Conservation (phyloP, 2,113 vertebrate species). For the Gallinago media region DNA sequence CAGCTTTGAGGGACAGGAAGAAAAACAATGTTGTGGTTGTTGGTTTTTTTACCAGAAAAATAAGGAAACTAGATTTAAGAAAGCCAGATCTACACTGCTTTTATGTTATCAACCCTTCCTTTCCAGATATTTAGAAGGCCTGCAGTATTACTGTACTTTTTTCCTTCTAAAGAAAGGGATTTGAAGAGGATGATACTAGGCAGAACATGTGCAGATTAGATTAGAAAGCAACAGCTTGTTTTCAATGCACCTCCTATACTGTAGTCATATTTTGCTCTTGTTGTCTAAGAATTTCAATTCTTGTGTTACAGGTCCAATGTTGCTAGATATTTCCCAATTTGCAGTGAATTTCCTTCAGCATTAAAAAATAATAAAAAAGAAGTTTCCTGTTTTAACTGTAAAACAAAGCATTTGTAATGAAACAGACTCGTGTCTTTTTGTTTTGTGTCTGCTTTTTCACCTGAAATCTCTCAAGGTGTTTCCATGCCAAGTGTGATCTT, state of each 20-base stretch:
- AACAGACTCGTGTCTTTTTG: neutral
- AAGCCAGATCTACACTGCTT: neutral
- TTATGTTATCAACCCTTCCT: neutral
- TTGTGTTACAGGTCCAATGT: neutral
- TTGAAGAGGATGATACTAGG: neutral
- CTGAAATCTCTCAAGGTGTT: neutral
- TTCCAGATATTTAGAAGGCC: neutral
- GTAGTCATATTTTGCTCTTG: neutral
- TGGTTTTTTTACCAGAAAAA: neutral
- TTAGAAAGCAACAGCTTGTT: neutral
- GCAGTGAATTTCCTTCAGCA: neutral
- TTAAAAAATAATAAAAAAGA: neutral
- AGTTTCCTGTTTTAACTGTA: neutral
- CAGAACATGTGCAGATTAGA: neutral
- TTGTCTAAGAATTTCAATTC: fast-evolving
- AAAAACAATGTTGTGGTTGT: neutral
- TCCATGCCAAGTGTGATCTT: neutral
- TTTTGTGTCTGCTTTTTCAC: neutral
- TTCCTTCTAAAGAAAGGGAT: neutral
- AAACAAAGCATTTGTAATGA: neutral
- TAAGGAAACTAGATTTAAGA: neutral
- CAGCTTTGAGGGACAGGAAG: neutral
- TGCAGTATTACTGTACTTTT: neutral
- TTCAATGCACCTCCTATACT: neutral
- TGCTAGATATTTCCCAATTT: neutral